Base-by-base conservation (phyloP, 92 coral and sea anemone genomes). In the Virgularia gustaviana region DNA sequence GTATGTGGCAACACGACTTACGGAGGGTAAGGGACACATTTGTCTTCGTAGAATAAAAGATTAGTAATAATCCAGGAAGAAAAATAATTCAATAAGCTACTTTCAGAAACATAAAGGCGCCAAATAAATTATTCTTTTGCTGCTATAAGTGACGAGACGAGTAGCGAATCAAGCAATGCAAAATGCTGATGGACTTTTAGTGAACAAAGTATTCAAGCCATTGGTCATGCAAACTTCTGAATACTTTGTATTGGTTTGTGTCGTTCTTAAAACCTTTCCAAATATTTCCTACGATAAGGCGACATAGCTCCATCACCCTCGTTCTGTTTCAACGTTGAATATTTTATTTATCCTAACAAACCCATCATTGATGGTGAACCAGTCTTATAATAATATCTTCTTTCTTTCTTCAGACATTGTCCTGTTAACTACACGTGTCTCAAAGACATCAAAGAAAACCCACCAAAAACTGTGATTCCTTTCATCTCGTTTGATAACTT, bases 401-500 rank as follows among this genome's bases (percentile, higher is more conserved):
- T 49, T 20, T 52, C 42, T 28, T 59, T 47, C 71, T 44, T 7
- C 63, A 92, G 98, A 30, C 13, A 19, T 8, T 94, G 99, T 73
- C 90, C 88, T 25, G 4, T 0, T 0, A 87, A 86, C 43, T 94
- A 67, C 87, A 86, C 90, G 34, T 94, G 99, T 81, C 77, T 89
- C 51, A 63, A 39, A 3, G 85, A 94, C 63, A 82, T 96, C 18
- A 96, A 94, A 1, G 56, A 73, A 12, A 94, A 94, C 71, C 87
- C 90, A 63, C 77, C 84, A 25, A 78, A 83, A 20, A 3, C 58
- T 53, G 31, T 30, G 3, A 68, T 68, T 33, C 75, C 75, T 9
- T 89, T 71, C 63, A 94, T 94, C 63, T 89, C 96, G 62, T 94
- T 87, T 62, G 92, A 85, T 62, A 80, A 94, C 61, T 94, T 94